Evolutionary conservation across 2,797 vertebrate genomes (phyloP), one percentile per base, ranked within the genome.

Genomic region (Mastacembelus armatus): DNA sequence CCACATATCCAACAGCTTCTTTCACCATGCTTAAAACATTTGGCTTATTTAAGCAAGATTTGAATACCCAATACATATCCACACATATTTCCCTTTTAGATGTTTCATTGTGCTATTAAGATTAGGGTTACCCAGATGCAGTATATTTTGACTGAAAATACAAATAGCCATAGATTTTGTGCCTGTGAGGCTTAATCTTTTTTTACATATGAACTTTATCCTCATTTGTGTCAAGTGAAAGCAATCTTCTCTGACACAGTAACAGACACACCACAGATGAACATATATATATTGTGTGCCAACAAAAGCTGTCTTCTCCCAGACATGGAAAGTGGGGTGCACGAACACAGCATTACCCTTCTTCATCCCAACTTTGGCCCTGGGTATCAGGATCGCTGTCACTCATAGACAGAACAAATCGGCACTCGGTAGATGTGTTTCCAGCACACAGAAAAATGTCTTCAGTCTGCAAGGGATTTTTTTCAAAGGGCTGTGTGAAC

Each of bases 391-490:
- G 60, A 77, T 79, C 32, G 21, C 82, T 76, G 81, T 89, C 88
- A 83, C 56, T 88, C 85, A 80, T 3, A 29, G 30, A 68, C 64
- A 67, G 51, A 80, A 74, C 55, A 61, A 38, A 51, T 16, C 57
- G 63, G 49, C 30, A 7, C 27, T 10, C 44, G 64, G 56, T 64
- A 40, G 59, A 76, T 64, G 49, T 79, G 71, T 81, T 71, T 74
- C 59, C 68, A 72, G 54, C 71, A 36, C 39, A 29, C 57, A 79
- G 63, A 82, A 77, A 84, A 78, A 86, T 59, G 74, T 79, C 75
- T 84, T 80, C 66, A 70, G 84, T 91, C 83, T 93, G 89, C 71
- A 89, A 91, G 87, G 85, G 83, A 86, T 85, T 84, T 80, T 66
- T 78, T 83, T 68, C 76, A 87, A 84, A 86, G 79, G 74, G 66